A percentile compares a stretch with the other conserved stretches of the same genome.
phyloP scores from a whole-genome alignment of 2,888 invertebrate species.

The Hemicrepidius hirtus region DNA sequence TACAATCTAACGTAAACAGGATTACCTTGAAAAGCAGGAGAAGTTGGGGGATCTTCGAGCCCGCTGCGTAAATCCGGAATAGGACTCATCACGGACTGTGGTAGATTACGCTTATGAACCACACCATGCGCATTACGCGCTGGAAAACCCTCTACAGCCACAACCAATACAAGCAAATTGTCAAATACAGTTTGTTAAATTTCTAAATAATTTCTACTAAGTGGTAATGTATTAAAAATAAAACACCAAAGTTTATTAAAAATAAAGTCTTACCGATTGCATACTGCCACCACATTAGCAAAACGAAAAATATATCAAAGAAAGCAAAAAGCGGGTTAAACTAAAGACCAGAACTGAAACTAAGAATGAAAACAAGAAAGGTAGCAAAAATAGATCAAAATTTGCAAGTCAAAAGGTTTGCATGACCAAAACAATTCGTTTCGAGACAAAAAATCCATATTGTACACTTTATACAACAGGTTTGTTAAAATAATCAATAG shows the following conservation, averaged over 20 bases:
- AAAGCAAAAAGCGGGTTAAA: constrained; percentile 56
- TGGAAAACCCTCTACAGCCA: constrained; percentile 74
- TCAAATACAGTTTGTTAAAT: constrained; percentile 38
- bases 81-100: constrained; percentile 87
- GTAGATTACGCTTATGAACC: constrained; percentile 88
- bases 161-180: constrained; percentile 55
- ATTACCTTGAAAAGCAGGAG: constrained; percentile 74
- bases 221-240: background rate
- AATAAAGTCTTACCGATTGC: constrained; percentile 63
- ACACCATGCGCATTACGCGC: constrained; percentile 89
- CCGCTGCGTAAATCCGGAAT: constrained; percentile 91
- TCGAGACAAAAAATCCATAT: constrained; percentile 48
- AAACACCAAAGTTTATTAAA: background rate
- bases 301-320: constrained; percentile 57
- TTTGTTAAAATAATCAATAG: constrained; percentile 30
- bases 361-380: constrained; percentile 52
- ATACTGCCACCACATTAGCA: constrained; percentile 67
- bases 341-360: constrained; percentile 55
- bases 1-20: constrained; percentile 32
- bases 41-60: constrained; percentile 73
- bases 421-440: constrained; percentile 43
- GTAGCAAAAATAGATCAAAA: constrained; percentile 51
- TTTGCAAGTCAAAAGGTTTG: constrained; percentile 51
- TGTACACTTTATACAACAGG: constrained; percentile 42
- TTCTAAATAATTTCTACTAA: constrained; percentile 9